Base-by-base conservation (phyloP, 2,888 invertebrate genomes). In the Rhagophthalmus giganteus region DNA sequence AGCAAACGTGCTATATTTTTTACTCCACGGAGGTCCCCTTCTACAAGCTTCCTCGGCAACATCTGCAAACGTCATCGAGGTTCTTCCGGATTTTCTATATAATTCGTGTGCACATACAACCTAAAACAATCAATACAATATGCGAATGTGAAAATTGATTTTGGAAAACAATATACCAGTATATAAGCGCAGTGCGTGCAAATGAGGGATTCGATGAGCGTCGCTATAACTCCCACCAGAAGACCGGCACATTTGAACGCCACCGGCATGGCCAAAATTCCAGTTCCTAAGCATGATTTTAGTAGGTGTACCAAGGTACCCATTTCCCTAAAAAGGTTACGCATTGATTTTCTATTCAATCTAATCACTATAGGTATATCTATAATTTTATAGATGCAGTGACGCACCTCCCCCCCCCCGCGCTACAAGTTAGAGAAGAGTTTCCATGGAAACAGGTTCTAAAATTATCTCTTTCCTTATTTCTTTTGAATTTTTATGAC, bases 181-280 rank as follows among this genome's bases (percentile, higher is more conserved):
- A 95, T 83, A 71, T 96, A 94, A 67, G 95, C 87, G 78, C 96
- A 97, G 78, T 97, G 95, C 16, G 94, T 91, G 81, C 94, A 94
- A 46, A 97, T 82, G 34, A 90, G 74, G 20, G 94, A 93, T 11
- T 96, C 90, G 10, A 92, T 73, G 32, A 94, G 79, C 0, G 96
- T 88, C 46, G 90, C 86, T 63, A 90, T 78, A 55, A 94, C 82
- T 37, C 97, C 96, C 54, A 90, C 79, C 54, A 88, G 76, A 27
- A 97, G 78, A 26, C 98, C 98, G 4, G 94, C 85, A 71, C 87
- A 84, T 73, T 85, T 87, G 72, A 97, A 93, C 7, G 96, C 97
- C 47, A 84, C 81, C 0, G 97, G 97, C 90, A 98, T 93, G 1
- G 96, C 83, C 59, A 98, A 80, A 68, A 98, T 94, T 32, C 98